Evolutionary conservation across 2,888 invertebrate genomes (phyloP), one percentile per base, ranked within the genome.

Genomic region (Eucera pruinosa): DNA sequence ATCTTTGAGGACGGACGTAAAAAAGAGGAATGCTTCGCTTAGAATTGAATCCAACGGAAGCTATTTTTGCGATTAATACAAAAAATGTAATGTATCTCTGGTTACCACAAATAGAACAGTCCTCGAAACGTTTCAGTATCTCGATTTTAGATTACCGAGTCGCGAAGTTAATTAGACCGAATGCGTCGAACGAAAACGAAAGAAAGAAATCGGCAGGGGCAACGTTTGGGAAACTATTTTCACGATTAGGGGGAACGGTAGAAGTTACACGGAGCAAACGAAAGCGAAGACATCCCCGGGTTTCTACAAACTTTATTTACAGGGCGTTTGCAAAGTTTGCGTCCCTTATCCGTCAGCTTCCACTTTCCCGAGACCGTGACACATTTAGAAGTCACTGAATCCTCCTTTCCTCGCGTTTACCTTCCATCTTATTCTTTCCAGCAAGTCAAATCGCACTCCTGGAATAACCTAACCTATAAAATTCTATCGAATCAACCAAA

Each of bases 281-380:
- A 33, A 25, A 43, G 62, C 18, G 41, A 50, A 68, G 41, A 50
- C 58, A 50, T 48, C 61, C 23, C n/a, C n/a, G n/a, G n/a, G 3
- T 68, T 50, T 39, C 68, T 33, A 2, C 27, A 18, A 68, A 68
- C 68, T 50, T 50, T 50, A 62, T 62, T 62, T 68, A 41, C 30
- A 27, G 41, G 41, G n/a, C 50, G 64, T 68, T 33, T 43, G 30
- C 64, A 2, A 43, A 62, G 64, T 62, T 62, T 39, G 23, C 61
- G 33, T 48, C 30, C 55, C 68, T 41, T 41, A 11, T 41, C 18
- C 50, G 64, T 43, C 27, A 18, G 62, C 41, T 50, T 62, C 39
- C 48, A 20, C n/a, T 61, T 61, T 48, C 39, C 2, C 20, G n/a
- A n/a, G 15, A 48, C 58, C 39, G 61, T 61, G 47, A 7, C 15